Conservation (phyloP, 2,113 vertebrate genomes). For the Paramisgurnus dabryanus region DNA sequence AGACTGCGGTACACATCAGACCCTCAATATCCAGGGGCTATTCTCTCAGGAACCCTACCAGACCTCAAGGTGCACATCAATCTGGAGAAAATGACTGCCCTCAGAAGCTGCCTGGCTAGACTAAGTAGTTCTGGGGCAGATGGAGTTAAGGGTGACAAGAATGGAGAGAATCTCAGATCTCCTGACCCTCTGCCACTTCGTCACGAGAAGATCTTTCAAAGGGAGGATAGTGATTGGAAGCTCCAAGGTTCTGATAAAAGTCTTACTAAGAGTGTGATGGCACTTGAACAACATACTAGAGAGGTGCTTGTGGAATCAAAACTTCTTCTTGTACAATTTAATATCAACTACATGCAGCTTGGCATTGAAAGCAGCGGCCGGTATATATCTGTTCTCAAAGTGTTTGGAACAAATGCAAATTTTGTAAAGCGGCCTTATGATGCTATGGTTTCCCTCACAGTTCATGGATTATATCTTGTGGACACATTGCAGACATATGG, state of each 20-base stretch:
- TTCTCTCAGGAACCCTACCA: constrained; percentile 90
- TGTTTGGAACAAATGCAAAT: constrained; percentile 93
- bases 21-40: constrained; percentile 90
- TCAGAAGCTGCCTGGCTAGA: constrained; percentile 85
- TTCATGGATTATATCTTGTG: constrained; percentile 91
- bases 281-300: constrained; percentile 89
- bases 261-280: constrained; percentile 90
- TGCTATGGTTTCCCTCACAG: constrained; percentile 89
- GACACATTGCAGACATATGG: constrained; percentile 96
- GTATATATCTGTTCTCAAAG: constrained; percentile 97
- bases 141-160: constrained; percentile 50
- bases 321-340: constrained; percentile 92
- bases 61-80: constrained; percentile 97
- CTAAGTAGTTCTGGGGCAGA: constrained; percentile 74
- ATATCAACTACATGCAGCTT: constrained; percentile 95
- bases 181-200: constrained; percentile 77
- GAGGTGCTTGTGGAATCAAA: constrained; percentile 95
- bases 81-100: constrained; percentile 90
- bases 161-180: constrained; percentile 42
- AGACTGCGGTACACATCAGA: constrained; percentile 94
- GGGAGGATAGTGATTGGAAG: constrained; percentile 81
- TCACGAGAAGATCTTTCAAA: constrained; percentile 86
- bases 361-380: constrained; percentile 91
- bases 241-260: constrained; percentile 89
- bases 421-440: constrained; percentile 97